Conservation (phyloP, 2,797 vertebrate species). For the Poliocrania exsul region DNA sequence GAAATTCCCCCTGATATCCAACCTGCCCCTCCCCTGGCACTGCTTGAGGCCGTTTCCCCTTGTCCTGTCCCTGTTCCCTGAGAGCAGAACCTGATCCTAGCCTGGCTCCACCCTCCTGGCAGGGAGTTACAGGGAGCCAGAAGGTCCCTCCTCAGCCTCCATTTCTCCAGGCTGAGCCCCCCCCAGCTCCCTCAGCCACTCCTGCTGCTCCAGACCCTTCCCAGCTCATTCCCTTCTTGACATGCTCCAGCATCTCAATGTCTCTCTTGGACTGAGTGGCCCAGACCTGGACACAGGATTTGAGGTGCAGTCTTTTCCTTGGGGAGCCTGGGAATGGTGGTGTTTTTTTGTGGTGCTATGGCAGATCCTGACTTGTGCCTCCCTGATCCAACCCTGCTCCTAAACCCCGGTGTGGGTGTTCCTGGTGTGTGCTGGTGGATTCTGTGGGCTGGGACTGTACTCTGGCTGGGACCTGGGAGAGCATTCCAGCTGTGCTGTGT, state of each 20-base stretch:
- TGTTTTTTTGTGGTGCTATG: neutral
- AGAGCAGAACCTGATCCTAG: accelerated
- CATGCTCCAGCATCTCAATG: accelerated
- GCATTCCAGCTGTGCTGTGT: neutral
- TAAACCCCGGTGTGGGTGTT: neutral
- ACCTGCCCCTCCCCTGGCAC: neutral
- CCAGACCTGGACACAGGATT: neutral
- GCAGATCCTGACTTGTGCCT: neutral
- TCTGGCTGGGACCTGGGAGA: neutral
- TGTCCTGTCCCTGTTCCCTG: neutral
- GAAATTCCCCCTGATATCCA: neutral
- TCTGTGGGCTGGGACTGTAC: neutral
- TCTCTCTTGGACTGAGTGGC: neutral
- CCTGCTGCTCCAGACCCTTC: neutral
- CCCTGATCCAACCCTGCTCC: neutral
- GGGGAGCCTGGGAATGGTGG: neutral
- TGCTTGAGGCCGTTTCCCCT: accelerated
- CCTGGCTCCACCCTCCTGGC: accelerated
- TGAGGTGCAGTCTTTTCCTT: no score
- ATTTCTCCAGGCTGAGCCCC: neutral
- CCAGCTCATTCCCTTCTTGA: neutral
- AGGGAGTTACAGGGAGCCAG: neutral
- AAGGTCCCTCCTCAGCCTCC: neutral
- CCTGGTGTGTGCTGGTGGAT: neutral
- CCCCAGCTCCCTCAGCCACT: neutral